Evolutionary conservation across 2,797 vertebrate species (phyloP), one percentile per base, ranked within the genome.

Genomic region (Diplodus sargus): DNA sequence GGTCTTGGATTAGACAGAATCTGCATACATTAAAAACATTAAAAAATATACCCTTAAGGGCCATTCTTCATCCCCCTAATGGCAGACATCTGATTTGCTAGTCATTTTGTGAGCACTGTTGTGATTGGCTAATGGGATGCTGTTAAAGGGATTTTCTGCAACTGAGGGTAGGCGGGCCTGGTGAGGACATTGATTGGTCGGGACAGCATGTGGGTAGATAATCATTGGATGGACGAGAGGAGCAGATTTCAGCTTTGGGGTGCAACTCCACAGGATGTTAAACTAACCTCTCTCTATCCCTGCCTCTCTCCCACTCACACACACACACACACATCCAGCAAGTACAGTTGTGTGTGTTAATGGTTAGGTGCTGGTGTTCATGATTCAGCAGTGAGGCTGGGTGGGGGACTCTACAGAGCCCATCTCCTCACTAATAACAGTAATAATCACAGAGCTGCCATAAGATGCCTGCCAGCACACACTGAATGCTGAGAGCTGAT

Each of bases 241-340:
- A 85, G 86, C 89, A 92, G 87, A 91, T 89, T 91, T 91, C 85
- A 79, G 89, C 76, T 87, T 85, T 83, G 84, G 84, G 86, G 80
- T 90, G 82, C 89, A 90, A 86, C 90, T 88, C 87, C 60, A 60
- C 78, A 69, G 71, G 83, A 89, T 84, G 70, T 80, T 80, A 83
- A 82, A 77, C 14, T 73, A 81, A 42, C 17, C 89, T 76, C 77
- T 72, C 81, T 78, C 61, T 61, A 17, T 25, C 70, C 2, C 17
- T 49, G 34, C 49, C 25, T 65, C 13, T 17, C 67, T 51, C 69
- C 64, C 12, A 62, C 10, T 39, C 22, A 60, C 23, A 22, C 28
- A 14, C 63, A 43, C 63, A 57, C 56, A 79, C 12, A 58, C 66
- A 53, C 12, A 62, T 8, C 30, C 22, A 60, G 22, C 67, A 54